Percentiles rank a stretch among this genome's conserved stretches.
Evolutionary conservation across 2,888 invertebrate species (phyloP).

Genomic region (Hydroisotoma schaefferi): DNA sequence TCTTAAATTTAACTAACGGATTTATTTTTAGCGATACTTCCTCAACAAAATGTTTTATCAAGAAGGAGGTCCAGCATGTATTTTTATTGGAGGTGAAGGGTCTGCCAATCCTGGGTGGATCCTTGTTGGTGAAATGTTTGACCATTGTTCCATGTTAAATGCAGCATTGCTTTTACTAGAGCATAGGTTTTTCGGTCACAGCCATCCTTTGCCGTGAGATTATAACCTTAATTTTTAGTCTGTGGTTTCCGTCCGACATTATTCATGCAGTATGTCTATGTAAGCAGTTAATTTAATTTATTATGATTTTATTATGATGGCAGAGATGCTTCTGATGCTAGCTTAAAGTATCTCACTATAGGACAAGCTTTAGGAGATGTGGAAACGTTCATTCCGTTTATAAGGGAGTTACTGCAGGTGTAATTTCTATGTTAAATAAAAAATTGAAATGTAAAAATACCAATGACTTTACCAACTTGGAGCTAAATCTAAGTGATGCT

Average conservation of each 20-base stretch:
- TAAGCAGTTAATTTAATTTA: too few relatives aligned
- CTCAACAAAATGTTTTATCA: conserved; percentile 70
- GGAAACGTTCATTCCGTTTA: conserved; percentile 67
- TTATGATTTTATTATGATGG: too few relatives aligned
- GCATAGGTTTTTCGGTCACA: conserved; percentile 90
- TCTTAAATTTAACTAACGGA: background rate
- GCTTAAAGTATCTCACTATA: conserved; percentile 68
- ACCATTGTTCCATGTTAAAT: conserved; percentile 71
- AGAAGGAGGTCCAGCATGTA: conserved; percentile 76
- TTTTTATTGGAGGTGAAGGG: conserved; percentile 83
- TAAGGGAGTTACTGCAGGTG: background rate
- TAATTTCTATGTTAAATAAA: background rate
- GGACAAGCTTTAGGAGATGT: conserved; percentile 69
- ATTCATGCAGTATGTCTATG: too few relatives aligned
- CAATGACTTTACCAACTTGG: background rate
- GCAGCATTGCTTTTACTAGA: conserved; percentile 84
- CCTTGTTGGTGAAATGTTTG: conserved; percentile 79
- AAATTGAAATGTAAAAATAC: background rate
- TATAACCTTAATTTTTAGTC: too few relatives aligned
- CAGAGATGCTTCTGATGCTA: conserved; percentile 76
- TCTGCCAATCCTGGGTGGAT: conserved; percentile 80
- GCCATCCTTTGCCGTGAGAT: conserved; percentile 79
- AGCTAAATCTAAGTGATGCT: conserved; percentile 75
- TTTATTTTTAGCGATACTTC: conserved; percentile 67
- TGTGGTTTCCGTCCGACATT: too few relatives aligned